Evolutionary conservation across 2,888 invertebrate species (phyloP), one percentile per base, ranked within the genome.

Genomic region (Caradrina kadenii): DNA sequence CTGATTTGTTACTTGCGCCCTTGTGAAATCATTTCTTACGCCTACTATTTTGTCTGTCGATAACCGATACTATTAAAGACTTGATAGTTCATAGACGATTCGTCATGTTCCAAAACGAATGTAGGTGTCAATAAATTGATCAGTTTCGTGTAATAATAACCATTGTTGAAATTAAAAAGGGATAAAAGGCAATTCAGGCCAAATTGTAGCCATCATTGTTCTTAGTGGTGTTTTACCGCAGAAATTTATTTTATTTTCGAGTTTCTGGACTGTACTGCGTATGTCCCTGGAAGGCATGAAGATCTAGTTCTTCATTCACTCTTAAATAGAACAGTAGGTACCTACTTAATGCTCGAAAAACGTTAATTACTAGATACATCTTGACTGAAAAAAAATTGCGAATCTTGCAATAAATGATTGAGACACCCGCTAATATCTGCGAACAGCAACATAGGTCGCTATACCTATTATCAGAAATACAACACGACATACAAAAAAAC

Each of bases 71-170:
- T 65, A 70, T 56, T 82, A 69, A 67, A 80, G 61, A 67, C 55
- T 59, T 72, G 69, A 76, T 75, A 67, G 60, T 70, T 77, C 62
- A 64, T 75, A 50, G 69, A 69, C 73, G 58, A 77, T 80, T 83
- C 73, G 73, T 84, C 80, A 82, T 73, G 69, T 66, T 53, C 73
- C 58, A 69, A 39, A 63, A 59, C 35, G 22, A 61, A 63, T 67
- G 63, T 66, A 45, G 62, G 35, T 61, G 61, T 67, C 10, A 21
- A 67, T 53, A 54, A 68, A 55, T 55, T 77, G 35, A 60, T 63
- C 60, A 22, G 31, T 56, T 60, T 49, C 52, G 11, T 50, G 49
- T 48, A 22, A 53, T 54, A 31, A 42, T 63, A n/a, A n/a, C n/a
- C 4, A 42, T 21, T 22, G 31, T 53, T 60, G 22, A 60, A 80